Evolutionary conservation across 2,797 vertebrate species (phyloP), one percentile per base, ranked within the genome.

Genomic region (Huso huso): DNA sequence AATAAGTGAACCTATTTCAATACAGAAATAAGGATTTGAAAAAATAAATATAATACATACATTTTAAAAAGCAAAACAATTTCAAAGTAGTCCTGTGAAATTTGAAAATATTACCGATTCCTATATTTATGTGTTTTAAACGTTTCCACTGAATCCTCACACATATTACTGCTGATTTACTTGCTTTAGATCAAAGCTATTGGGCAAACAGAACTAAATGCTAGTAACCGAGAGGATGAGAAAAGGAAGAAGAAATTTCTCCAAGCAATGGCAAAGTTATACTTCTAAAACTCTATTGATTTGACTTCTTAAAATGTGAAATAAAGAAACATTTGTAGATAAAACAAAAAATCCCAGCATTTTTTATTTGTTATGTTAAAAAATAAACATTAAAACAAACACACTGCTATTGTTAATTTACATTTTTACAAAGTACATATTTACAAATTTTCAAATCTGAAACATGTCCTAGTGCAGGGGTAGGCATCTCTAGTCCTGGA

Each of bases 161-260:
- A 9, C 3, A 12, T 53, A 12, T 12, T 13, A 13, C 6, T 58
- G 55, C 12, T 7, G 11, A 23, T 58, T 60, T 53, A 70, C 18
- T 9, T 13, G 9, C 11, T 68, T 23, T 77, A 99, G 97, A 94
- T 99, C 6, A 99, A 98, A 86, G 95, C 97, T 4, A 98, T 99
- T 8, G 97, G 95, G 6, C 96, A 98, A 83, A 88, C 93, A 0
- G 97, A 99, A 84, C 83, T 99, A 75, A 99, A 99, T 0, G 90
- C 95, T 79, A 99, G 97, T 63, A 99, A 99, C 74, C 94, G 95
- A 0, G 96, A 98, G 82, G 96, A 98, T 59, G 94, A 99, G 78
- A 94, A 97, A 67, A 89, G 96, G 49, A 98, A 98, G 83, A 99
- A 99, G 84, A 92, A 90, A 50, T 99, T 99, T 80, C 92, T 99